These are phyloP conservation scores for Tragelaphus eurycerus DNA, from an alignment of 2,797 vertebrate genomes.

Conservation along the genomic window DNA sequence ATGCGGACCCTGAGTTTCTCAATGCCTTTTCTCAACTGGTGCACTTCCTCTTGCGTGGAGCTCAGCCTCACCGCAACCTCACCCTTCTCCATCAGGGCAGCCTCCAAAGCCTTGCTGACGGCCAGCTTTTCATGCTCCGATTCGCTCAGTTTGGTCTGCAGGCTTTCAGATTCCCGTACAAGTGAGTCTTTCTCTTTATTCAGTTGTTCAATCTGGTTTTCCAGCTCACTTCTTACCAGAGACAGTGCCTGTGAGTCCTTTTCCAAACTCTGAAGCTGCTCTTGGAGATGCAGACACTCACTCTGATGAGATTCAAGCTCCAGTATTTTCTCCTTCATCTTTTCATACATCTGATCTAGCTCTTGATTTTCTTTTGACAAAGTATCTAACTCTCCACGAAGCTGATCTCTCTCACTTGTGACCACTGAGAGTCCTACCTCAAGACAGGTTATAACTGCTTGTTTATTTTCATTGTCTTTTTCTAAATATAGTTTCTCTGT, in stretches of 20 bases:
- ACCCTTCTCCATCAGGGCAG: conserved; percentile 89
- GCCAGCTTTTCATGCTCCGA: conserved; percentile 85
- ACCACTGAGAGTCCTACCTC: conserved; percentile 85
- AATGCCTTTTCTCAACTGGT: conserved; percentile 89
- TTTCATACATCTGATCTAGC: conserved; percentile 81
- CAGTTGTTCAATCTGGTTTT: conserved; percentile 82
- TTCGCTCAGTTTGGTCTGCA: conserved; percentile 84
- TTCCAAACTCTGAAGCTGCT: conserved; percentile 83
- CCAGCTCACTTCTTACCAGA: conserved; percentile 81
- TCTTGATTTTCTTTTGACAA: conserved; percentile 87
- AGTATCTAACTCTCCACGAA: conserved; percentile 84
- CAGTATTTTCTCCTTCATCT: conserved; percentile 83
- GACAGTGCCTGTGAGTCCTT: conserved; percentile 73
- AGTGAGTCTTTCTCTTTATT: conserved; percentile 83
- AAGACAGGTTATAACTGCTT: conserved; percentile 81
- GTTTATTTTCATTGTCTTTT: conserved; percentile 83
- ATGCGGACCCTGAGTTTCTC: conserved; percentile 94
- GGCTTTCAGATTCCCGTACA: conserved; percentile 81
- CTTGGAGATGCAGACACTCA: conserved; percentile 82
- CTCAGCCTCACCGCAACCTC: conserved; percentile 89
- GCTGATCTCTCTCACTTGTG: conserved; percentile 82
- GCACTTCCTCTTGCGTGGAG: conserved; percentile 89
- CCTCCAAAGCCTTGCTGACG: conserved; percentile 87
- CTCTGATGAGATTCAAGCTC: conserved; percentile 83
- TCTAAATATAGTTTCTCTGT: conserved; percentile 82